Evolutionary conservation across 2,888 invertebrate genomes (phyloP).

Genomic region (Nephrotoma guestfalica): DNA sequence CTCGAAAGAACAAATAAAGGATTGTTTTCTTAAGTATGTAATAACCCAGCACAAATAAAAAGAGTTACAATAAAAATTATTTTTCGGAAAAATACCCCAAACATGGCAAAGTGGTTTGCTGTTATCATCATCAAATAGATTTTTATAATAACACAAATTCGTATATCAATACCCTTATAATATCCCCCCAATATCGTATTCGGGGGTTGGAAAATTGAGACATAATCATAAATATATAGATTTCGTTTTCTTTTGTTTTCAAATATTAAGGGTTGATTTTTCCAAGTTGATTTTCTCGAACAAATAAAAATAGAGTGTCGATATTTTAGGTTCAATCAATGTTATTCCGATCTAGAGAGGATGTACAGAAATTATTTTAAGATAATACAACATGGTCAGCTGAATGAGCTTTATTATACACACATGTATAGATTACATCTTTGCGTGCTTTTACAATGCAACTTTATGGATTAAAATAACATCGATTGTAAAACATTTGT

Average conservation of each 20-base stretch:
- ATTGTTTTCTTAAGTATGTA: background rate
- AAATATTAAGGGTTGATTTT: background rate
- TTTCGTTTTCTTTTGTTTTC: background rate
- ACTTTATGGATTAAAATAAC: background rate
- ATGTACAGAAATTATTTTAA: background rate
- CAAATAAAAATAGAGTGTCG: background rate
- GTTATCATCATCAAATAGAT: background rate
- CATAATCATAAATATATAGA: background rate
- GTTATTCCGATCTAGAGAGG: background rate
- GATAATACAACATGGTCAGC: background rate
- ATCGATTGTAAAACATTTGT: background rate
- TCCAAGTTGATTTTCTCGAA: background rate
- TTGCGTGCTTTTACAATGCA: background rate
- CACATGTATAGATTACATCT: background rate
- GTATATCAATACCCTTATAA: background rate
- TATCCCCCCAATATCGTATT: background rate
- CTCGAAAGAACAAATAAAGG: background rate
- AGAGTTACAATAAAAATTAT: background rate
- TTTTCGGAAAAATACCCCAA: background rate
- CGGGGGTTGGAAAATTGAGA: background rate
- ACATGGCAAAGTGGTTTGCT: background rate
- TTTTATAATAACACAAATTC: background rate
- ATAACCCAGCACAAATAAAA: background rate
- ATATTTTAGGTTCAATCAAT: background rate
- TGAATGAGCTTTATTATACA: background rate